These are phyloP conservation scores for Sinentomon sp. DNA, from an alignment of 2,888 invertebrate species.

Conservation along the genomic window DNA sequence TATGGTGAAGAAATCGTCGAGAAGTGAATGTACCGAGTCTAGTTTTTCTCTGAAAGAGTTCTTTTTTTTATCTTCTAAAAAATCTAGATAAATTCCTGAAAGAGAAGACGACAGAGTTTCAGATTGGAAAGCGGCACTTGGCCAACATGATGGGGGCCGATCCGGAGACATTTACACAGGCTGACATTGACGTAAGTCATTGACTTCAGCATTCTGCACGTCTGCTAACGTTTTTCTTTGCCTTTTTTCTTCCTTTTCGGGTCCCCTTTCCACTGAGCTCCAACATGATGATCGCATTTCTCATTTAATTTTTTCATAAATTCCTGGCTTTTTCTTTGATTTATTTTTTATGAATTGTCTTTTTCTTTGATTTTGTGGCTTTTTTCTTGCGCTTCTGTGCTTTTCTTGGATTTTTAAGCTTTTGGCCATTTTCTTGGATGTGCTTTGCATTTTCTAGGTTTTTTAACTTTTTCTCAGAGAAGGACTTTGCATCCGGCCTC, in stretches of 20 bases:
- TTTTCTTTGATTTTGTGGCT: background rate
- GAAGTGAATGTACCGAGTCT: no score
- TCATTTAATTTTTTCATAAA: background rate
- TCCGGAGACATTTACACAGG: conserved; percentile 59
- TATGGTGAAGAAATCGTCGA: no score
- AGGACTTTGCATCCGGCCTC: no score
- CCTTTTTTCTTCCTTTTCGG: no score
- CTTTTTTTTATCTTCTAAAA: no score
- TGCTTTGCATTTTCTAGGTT: no score
- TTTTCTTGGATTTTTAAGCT: conserved; percentile 5
- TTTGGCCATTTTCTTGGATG: background rate
- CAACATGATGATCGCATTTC: no score
- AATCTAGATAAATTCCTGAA: conserved; percentile 50
- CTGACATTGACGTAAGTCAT: conserved; percentile 45
- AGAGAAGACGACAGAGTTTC: conserved; percentile 45
- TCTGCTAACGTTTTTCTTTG: no score
- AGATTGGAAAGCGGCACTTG: conserved; percentile 76
- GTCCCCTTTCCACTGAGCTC: no score
- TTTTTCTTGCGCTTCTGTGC: conserved; percentile 1
- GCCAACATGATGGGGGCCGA: conserved; percentile 98
- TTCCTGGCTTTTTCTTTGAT: background rate
- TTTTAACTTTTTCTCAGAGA: no score
- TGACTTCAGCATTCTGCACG: no score
- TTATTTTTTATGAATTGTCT: conserved; percentile 1
- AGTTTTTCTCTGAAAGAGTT: background rate